Base-by-base conservation (phyloP, 2,888 invertebrate species). In the Pseudolycoriella hygida region DNA sequence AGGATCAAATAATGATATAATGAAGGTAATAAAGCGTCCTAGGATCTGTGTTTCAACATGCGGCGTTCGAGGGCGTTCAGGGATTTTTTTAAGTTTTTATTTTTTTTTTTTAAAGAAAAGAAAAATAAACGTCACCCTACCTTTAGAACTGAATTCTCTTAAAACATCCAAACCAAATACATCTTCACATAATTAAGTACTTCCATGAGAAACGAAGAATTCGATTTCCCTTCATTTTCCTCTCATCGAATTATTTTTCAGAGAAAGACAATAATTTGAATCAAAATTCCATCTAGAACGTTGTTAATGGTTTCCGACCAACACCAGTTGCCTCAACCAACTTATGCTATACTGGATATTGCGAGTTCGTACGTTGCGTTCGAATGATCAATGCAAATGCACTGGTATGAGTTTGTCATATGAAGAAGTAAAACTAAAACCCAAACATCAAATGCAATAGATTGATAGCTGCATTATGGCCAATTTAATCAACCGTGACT, bases 281-380 rank as follows among this genome's bases (percentile, higher is more conserved):
- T 14, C 11, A 31, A 30, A 31, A 19, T 18, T 1, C 8, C 25
- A 46, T 48, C 18, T 38, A 52, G 51, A 39, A 47, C 8, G 45
- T 50, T 20, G 43, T 48, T 32, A 43, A 46, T 10, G 49, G 50
- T 4, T 42, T 49, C n/a, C 47, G 49, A 6, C 51, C 52, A n/a
- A 47, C 50, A 43, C 46, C 51, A 20, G 45, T 47, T 17, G 45
- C 51, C 20, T 44, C 48, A 17, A 40, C 31, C 10, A 14, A 14
- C 1, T 18, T n/a, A 38, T 75, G 75, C 52, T 71, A 68, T 38
- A 67, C 69, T 56, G 74, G 74, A 5, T 75, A 74, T 53, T 75
- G 75, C 56, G 71, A 72, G 53, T 75, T 74, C 57, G 74, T 73
- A 3, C 67, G 71, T 30, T 76, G 75, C 52, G 59, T 76, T 40